Evolutionary conservation across 2,797 vertebrate species (phyloP), one percentile per base, ranked within the genome.

Genomic region (Acropternis orthonyx): DNA sequence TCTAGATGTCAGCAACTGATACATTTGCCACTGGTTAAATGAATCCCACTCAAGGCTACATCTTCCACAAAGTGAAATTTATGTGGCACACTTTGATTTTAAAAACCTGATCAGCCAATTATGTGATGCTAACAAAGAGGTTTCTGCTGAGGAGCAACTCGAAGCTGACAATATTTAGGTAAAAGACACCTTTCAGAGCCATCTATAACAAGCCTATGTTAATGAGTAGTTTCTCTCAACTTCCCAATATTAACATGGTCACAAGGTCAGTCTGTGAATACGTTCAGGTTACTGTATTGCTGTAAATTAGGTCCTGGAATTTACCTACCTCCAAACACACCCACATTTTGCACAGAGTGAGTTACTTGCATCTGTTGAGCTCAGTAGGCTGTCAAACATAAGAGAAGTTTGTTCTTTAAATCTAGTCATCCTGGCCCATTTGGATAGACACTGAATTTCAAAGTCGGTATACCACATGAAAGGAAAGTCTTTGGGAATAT

Each of bases 281-380:
- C 0, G 2, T 55, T 59, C 27, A 55, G 19, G 41, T 69, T 49
- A 62, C 15, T 0, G 0, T 19, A 8, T 6, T 72, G 12, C 7
- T 84, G 10, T 61, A 71, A 69, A 66, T 34, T 34, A 39, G 8
- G 51, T 46, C 3, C 21, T 65, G 36, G 10, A 51, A 23, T 75
- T 72, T 55, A 21, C 2, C 0, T 37, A 5, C 22, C 21, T 9
- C 3, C 14, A 37, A 48, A n/a, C 26, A 55, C 18, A n/a, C 5
- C 30, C 10, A 19, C 16, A 20, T 54, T 75, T 85, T 66, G 22
- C 43, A 28, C 12, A 19, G 23, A 23, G 5, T 19, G 10, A 52
- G 30, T 20, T 43, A 9, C 39, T 46, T 71, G 27, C 10, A 66
- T 22, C 12, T 58, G 7, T 34, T 54, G 55, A 89, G 18, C 15